Evolutionary conservation across 2,113 vertebrate species (phyloP).

Genomic region (Antechinus stuartii): DNA sequence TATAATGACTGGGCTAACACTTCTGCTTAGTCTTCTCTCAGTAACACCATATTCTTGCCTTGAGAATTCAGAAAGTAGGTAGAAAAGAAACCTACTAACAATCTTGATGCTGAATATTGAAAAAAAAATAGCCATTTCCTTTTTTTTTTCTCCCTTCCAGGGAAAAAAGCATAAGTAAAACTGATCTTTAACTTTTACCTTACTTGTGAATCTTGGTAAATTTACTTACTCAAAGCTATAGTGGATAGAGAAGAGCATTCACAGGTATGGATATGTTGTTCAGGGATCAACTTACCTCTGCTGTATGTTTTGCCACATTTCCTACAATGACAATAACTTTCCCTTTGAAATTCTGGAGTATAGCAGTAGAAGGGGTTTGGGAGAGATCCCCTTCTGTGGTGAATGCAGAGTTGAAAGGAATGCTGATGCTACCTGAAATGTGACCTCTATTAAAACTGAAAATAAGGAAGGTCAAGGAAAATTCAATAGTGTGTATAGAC

Average conservation of each 20-base stretch:
- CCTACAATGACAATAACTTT: slow-evolving; percentile 96
- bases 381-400: slow-evolving; percentile 90
- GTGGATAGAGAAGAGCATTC: not conserved
- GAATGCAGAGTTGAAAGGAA: slow-evolving; percentile 91
- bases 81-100: not conserved
- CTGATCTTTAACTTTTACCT: not conserved
- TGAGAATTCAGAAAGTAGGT: slow-evolving; percentile 40
- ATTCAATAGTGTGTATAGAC: slow-evolving; percentile 26
- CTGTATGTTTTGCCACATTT: slow-evolving; percentile 88
- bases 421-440: slow-evolving; percentile 94
- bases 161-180: slow-evolving; percentile 7
- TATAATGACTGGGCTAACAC: not conserved
- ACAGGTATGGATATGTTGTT: not conserved
- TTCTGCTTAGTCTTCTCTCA: not conserved
- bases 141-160: not conserved
- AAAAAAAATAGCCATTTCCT: not conserved
- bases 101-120: not conserved
- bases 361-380: slow-evolving; percentile 88
- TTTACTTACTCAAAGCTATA: not conserved
- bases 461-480: slow-evolving; percentile 84
- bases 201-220: slow-evolving; percentile 36
- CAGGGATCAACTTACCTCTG: slow-evolving; percentile 85
- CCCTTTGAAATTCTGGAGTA: slow-evolving; percentile 91
- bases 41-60: not conserved
- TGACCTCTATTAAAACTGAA: slow-evolving; percentile 95